Evolutionary conservation across 2,888 invertebrate genomes (phyloP).

Genomic region (Oasisia sp.): DNA sequence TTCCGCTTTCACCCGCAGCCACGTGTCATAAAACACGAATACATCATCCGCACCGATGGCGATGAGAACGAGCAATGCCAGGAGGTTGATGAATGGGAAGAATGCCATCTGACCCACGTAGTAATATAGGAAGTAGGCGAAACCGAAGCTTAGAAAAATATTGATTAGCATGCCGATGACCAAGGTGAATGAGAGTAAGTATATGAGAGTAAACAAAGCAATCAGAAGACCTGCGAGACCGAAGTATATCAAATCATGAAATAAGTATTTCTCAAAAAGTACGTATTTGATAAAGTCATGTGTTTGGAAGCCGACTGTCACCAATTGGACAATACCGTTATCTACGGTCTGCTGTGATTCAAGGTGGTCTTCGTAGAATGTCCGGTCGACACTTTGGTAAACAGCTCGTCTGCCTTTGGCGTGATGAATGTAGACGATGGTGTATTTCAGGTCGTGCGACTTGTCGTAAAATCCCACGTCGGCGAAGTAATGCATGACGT

Average conservation of each 20-base stretch:
- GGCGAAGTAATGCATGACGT: conserved; percentile 12
- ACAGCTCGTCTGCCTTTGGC: background rate
- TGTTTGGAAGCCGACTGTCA: background rate
- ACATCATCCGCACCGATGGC: conserved; percentile 40
- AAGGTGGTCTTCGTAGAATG: background rate
- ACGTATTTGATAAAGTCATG: background rate
- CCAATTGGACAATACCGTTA: background rate
- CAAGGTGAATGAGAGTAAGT: conserved; percentile 31
- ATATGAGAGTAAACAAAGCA: conserved; percentile 21
- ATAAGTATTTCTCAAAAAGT: background rate
- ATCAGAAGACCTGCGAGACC: background rate
- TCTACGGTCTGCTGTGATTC: background rate
- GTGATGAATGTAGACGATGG: background rate
- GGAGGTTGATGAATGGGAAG: conserved; percentile 38
- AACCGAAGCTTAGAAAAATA: conserved; percentile 33
- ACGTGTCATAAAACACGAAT: conserved; percentile 37
- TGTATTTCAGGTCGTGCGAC: background rate
- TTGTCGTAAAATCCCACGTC: conserved; percentile 3
- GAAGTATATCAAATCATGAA: background rate
- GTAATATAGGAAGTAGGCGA: conserved; percentile 78
- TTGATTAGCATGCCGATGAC: conserved; percentile 33
- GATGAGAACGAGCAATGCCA: conserved; percentile 36
- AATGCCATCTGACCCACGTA: conserved; percentile 74
- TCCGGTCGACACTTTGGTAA: background rate
- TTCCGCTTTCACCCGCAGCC: conserved; percentile 30